Conservation (phyloP, 2,797 vertebrate genomes). For the Clarias pachynema region DNA sequence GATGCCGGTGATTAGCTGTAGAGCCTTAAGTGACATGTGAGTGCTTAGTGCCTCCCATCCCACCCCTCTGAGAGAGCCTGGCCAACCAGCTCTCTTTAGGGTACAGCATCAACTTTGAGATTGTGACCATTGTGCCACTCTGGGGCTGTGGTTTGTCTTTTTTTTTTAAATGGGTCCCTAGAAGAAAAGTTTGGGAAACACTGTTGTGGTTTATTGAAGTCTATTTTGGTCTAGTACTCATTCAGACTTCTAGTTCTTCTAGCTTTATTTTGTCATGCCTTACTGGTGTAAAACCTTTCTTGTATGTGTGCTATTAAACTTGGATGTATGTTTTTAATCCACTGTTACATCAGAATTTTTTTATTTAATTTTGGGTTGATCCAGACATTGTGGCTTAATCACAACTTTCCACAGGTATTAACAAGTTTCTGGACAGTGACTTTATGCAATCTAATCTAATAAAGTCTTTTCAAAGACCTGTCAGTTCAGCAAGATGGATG, state of each 20-base stretch:
- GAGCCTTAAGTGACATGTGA: no score
- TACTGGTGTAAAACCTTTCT: not conserved
- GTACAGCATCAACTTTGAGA: no score
- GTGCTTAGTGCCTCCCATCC: no score
- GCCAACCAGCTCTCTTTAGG: no score
- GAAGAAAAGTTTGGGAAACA: no score
- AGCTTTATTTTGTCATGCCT: not conserved
- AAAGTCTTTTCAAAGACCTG: not conserved
- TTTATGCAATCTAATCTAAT: not conserved
- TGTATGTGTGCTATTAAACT: not conserved
- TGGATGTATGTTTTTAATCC: not conserved
- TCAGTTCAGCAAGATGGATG: conserved; percentile 3
- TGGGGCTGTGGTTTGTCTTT: no score
- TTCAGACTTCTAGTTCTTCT: not conserved
- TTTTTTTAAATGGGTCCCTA: no score
- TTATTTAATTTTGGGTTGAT: not conserved
- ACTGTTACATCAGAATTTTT: not conserved
- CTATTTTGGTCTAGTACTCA: not conserved
- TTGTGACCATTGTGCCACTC: no score
- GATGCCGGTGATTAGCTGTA: no score
- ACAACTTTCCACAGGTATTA: not conserved
- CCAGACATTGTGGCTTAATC: not conserved
- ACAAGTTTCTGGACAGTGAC: not conserved
- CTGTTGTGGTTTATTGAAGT: not conserved
- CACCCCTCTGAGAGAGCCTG: no score